Conservation (phyloP, 2,113 vertebrate species). For the Rostratula benghalensis region DNA sequence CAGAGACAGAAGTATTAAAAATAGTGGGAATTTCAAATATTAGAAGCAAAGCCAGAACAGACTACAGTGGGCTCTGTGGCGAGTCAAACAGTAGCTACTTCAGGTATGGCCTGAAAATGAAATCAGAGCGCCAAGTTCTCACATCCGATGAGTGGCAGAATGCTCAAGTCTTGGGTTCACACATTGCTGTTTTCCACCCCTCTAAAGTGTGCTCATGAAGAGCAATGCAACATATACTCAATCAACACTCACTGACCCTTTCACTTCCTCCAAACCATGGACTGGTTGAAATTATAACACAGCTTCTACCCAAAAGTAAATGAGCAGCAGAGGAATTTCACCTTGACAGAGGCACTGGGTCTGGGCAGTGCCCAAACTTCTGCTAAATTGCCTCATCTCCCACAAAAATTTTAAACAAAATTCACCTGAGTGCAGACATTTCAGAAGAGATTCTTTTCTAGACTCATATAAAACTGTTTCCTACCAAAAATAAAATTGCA, state of each 20-base stretch:
- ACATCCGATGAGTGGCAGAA: not conserved
- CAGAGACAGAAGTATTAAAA: not conserved
- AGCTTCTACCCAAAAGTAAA: not conserved
- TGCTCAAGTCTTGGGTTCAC: not conserved
- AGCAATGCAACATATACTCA: not conserved
- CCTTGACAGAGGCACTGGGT: not conserved
- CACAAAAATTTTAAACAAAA: not conserved
- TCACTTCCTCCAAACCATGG: not conserved
- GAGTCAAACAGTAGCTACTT: not conserved
- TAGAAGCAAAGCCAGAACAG: not conserved
- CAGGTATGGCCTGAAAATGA: not conserved
- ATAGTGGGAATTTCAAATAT: not conserved
- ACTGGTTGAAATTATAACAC: not conserved
- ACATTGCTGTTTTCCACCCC: not conserved
- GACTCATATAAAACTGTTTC: not conserved
- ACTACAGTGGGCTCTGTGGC: not conserved
- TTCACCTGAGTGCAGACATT: not conserved
- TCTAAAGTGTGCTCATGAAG: not conserved
- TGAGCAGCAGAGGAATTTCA: not conserved
- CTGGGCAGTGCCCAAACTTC: not conserved
- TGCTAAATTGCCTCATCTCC: not conserved
- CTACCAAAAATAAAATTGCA: too few relatives aligned
- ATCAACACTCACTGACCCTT: not conserved
- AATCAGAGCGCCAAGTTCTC: not conserved
- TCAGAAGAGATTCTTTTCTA: not conserved